Conservation (phyloP, 2,888 invertebrate species). For the Cerceris rybyensis region DNA sequence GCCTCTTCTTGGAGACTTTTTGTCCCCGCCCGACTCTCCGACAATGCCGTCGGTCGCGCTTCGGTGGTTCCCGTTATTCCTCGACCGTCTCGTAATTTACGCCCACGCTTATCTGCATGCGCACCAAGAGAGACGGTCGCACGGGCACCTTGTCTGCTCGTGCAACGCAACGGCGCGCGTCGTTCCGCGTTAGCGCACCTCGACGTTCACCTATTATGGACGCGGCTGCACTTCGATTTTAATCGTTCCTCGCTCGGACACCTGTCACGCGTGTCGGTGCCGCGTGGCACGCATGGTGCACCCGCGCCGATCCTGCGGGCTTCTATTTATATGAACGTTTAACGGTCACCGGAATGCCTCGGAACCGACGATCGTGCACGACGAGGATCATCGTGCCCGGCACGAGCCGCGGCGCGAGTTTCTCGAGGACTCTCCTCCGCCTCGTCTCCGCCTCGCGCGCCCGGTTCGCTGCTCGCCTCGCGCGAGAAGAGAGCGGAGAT, state of each 20-base stretch:
- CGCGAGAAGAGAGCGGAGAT: slow-evolving; percentile 9
- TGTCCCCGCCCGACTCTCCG: slow-evolving; percentile 4
- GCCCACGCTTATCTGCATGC: slow-evolving; percentile 63
- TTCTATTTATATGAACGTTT: slow-evolving; percentile 56
- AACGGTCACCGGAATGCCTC: slow-evolving; percentile 25
- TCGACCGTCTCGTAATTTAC: slow-evolving; percentile 67
- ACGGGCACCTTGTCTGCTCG: neutral
- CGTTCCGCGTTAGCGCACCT: slow-evolving; percentile 23
- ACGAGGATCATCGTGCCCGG: slow-evolving; percentile 10
- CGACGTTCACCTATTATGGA: slow-evolving; percentile 59
- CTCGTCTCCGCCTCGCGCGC: slow-evolving; percentile 8
- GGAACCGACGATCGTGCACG: slow-evolving; percentile 25
- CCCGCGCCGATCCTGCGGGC: slow-evolving; percentile 7
- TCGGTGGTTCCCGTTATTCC: slow-evolving; percentile 42
- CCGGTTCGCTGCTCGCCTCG: too few species aligned
- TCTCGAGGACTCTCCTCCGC: slow-evolving; percentile 21
- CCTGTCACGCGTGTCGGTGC: slow-evolving; percentile 71
- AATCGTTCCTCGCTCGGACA: slow-evolving; percentile 72
- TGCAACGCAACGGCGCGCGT: slow-evolving; percentile 11
- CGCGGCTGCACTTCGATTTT: slow-evolving; percentile 65
- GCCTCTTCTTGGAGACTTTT: neutral
- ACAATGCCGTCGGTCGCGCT: slow-evolving; percentile 45
- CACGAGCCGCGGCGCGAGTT: slow-evolving; percentile 17
- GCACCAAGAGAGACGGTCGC: slow-evolving; percentile 13
- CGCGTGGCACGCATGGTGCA: slow-evolving; percentile 17